Conservation (phyloP, 92 coral and sea anemone species). For the Pocillopora meandrina region DNA sequence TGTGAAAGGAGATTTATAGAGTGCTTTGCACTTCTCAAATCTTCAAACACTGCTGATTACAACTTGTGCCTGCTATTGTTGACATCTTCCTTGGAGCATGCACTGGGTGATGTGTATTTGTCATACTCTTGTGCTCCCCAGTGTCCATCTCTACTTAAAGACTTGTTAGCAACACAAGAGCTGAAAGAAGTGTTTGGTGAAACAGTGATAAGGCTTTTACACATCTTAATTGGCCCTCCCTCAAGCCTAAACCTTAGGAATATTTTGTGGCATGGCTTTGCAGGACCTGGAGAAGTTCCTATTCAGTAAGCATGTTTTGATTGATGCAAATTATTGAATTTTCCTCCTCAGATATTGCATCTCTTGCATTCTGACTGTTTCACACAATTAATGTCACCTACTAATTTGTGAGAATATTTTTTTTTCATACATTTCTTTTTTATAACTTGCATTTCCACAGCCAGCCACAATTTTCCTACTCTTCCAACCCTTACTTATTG, state of each 20-base stretch:
- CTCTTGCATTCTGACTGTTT: too few relatives aligned
- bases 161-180: constrained; percentile 64
- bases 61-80: constrained; percentile 63
- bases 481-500: too few relatives aligned
- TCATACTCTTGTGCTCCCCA: constrained; percentile 40
- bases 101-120: constrained; percentile 81
- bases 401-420: too few relatives aligned
- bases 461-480: too few relatives aligned
- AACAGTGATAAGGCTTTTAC: constrained; percentile 56
- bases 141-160: constrained; percentile 80
- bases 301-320: constrained; percentile 66
- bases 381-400: too few relatives aligned
- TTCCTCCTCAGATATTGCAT: too few relatives aligned
- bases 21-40: constrained; percentile 62
- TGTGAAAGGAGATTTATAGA: constrained; percentile 48
- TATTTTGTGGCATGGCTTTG: constrained; percentile 96
- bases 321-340: background rate
- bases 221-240: constrained; percentile 86
- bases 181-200: constrained; percentile 65
- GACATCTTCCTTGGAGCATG: constrained; percentile 79
- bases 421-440: too few relatives aligned
- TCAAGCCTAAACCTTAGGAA: constrained; percentile 85
- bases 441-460: too few relatives aligned
- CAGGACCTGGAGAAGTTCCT: constrained; percentile 74
- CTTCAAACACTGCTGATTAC: constrained; percentile 48